Evolutionary conservation across 30 jellyfish, hydroid and myxozoan species (phyloP).

Genomic region (Aurelia sp.): DNA sequence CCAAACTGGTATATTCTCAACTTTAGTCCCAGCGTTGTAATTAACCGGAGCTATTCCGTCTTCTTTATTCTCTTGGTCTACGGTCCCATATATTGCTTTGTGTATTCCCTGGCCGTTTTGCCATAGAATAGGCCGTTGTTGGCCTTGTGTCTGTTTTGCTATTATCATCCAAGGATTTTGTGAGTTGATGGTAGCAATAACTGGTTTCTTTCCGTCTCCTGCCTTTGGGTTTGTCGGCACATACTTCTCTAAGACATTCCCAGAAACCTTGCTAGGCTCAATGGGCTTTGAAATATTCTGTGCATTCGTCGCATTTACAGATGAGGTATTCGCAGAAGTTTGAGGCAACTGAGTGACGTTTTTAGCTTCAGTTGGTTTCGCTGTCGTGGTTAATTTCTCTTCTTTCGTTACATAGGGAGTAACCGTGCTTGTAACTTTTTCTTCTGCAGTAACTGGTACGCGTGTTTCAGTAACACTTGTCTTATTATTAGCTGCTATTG

Average conservation of each 20-base stretch:
- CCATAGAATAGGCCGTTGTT: constrained; percentile 60
- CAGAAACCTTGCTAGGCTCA: background rate
- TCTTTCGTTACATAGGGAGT: background rate
- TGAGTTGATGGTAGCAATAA: background rate
- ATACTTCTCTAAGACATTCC: background rate
- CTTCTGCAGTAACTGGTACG: background rate
- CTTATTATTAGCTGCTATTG: background rate
- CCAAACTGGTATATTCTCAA: constrained; percentile 39
- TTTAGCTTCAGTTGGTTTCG: too few species aligned
- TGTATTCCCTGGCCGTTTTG: constrained; percentile 55
- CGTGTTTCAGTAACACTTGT: background rate
- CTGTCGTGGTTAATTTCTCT: background rate
- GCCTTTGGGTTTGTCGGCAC: background rate
- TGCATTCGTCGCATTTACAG: background rate
- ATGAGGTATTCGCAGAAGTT: background rate
- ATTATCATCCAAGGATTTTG: constrained; percentile 58
- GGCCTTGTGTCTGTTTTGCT: constrained; percentile 51
- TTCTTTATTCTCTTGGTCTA: background rate
- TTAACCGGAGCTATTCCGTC: constrained; percentile 45
- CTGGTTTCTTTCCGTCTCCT: background rate
- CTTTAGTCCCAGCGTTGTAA: constrained; percentile 8
- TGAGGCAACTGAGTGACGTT: too few species aligned
- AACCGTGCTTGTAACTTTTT: background rate
- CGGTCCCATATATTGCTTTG: constrained; percentile 28
- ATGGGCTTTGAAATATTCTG: background rate